Percentiles rank a stretch among this genome's conserved stretches.
phyloP scores from a whole-genome alignment of 2,888 invertebrate genomes.

The Brachypalpus laphriformis region DNA sequence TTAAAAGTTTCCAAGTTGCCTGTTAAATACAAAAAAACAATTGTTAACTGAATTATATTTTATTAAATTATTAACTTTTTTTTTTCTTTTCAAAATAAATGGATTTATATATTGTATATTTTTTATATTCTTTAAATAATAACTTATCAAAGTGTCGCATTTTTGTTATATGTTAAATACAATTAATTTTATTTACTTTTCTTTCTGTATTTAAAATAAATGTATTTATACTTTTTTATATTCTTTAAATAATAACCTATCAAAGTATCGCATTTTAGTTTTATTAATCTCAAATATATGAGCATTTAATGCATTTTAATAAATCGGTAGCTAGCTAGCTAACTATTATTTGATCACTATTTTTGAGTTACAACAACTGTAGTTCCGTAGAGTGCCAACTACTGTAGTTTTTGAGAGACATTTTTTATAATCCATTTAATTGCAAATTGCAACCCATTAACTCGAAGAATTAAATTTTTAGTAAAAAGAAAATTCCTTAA shows the following conservation, averaged over 20 bases:
- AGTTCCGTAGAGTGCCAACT: constrained; percentile 10
- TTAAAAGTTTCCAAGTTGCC: neutral
- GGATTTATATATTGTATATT: neutral
- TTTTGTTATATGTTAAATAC: neutral
- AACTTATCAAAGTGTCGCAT: neutral
- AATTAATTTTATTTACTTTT: neutral
- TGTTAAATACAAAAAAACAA: neutral
- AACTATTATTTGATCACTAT: constrained; percentile 1
- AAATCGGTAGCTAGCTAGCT: constrained; percentile 5
- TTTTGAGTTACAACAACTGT: neutral
- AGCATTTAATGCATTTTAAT: neutral
- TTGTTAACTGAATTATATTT: neutral
- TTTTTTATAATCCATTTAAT: constrained; percentile 1
- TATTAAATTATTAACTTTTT: neutral
- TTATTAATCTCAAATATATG: neutral
- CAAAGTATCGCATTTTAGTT: neutral
- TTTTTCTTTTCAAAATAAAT: constrained; percentile 1
- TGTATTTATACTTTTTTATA: constrained; percentile 1
- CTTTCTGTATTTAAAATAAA: constrained; percentile 1
- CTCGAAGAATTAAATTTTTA: constrained; percentile 2
- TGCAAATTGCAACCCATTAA: constrained; percentile 4
- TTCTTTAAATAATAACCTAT: constrained; percentile 9
- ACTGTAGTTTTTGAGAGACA: neutral
- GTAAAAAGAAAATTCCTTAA: constrained; percentile 2
- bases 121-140: neutral